Conservation (phyloP, 2,113 vertebrate genomes). For the Furnarius figulus region DNA sequence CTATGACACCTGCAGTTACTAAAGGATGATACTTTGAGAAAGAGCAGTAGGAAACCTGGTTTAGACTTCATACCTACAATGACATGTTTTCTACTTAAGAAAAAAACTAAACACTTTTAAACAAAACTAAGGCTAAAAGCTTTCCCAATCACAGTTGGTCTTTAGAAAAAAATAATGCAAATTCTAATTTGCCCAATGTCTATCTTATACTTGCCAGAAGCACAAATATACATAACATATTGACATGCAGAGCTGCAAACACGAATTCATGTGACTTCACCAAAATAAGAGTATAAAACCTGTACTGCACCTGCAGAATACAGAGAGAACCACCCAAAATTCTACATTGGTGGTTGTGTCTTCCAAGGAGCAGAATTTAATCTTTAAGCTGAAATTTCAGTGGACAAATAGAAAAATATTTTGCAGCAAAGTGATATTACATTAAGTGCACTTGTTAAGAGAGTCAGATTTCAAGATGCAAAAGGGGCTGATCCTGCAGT, state of each 20-base stretch:
- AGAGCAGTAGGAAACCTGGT: background rate
- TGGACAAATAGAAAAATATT: background rate
- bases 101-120: background rate
- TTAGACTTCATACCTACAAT: background rate
- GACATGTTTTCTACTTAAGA: background rate
- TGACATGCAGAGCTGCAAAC: background rate
- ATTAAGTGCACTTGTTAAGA: background rate
- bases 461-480: background rate
- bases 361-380: background rate
- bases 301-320: background rate
- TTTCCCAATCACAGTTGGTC: background rate
- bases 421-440: background rate
- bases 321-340: background rate
- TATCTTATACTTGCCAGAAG: background rate
- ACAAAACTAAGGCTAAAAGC: background rate
- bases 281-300: background rate
- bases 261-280: background rate
- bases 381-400: background rate
- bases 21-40: background rate
- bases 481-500: background rate
- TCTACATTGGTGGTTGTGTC: background rate
- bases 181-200: background rate
- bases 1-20: background rate
- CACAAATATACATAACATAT: background rate
- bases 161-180: background rate